These are phyloP conservation scores for Bothrops jararaca DNA, from an alignment of 2,113 vertebrate genomes.

Conservation along the genomic window DNA sequence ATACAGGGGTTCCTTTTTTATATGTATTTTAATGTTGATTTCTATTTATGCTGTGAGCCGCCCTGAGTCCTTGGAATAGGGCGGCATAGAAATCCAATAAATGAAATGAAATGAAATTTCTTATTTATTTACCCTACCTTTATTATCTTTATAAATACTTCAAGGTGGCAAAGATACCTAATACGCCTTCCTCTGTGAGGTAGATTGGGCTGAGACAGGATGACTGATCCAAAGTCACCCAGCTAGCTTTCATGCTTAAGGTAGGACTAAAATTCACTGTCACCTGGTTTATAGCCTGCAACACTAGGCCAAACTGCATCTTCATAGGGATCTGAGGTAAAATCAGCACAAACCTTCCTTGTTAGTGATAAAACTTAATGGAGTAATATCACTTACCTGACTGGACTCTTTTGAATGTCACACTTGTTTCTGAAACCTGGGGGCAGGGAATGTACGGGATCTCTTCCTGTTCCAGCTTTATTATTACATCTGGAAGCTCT, in stretches of 20 bases:
- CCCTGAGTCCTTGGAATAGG: no score
- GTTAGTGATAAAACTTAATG: not conserved
- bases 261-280: not conserved
- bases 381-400: not conserved
- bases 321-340: no score
- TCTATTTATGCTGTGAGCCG: no score
- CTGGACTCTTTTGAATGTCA: not conserved
- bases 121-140: not conserved
- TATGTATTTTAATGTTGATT: no score
- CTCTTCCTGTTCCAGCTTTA: slow-evolving; percentile 19
- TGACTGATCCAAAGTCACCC: not conserved
- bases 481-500: slow-evolving; percentile 27
- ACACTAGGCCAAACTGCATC: not conserved
- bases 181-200: not conserved
- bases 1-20: no score
- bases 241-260: not conserved
- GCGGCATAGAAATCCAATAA: no score
- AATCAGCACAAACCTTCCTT: not conserved
- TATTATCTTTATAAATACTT: not conserved
- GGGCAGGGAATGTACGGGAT: not conserved
- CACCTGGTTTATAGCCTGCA: not conserved
- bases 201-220: not conserved
- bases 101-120: no score
- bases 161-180: not conserved
- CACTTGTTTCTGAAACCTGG: not conserved